These are phyloP conservation scores for Sanderia malayensis DNA, from an alignment of 30 jellyfish, hydroid and myxozoan genomes.

Conservation along the genomic window DNA sequence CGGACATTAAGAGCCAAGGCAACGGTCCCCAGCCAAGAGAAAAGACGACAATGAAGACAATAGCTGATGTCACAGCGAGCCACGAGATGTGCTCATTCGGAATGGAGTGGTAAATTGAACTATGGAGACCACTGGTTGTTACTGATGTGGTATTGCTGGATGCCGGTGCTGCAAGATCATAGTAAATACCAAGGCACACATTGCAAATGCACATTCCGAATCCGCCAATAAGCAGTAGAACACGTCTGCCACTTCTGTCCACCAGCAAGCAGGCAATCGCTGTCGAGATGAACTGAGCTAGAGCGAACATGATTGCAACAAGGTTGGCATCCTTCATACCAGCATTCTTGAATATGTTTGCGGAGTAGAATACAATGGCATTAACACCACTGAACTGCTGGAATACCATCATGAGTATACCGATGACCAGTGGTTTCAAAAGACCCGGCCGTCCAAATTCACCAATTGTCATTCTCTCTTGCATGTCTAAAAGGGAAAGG, in stretches of 20 bases:
- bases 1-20: constrained; percentile 99
- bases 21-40: constrained; percentile 98
- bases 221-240: constrained; percentile 82
- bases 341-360: constrained; percentile 73
- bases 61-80: constrained; percentile 71
- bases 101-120: constrained; percentile 56
- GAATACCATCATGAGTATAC: constrained; percentile 84
- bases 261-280: constrained; percentile 91
- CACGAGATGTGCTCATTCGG: constrained; percentile 64
- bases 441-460: constrained; percentile 76
- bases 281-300: constrained; percentile 81
- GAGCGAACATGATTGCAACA: constrained; percentile 64
- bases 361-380: constrained; percentile 81
- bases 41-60: constrained; percentile 62
- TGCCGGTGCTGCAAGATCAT: constrained; percentile 54
- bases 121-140: background rate
- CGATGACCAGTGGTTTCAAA: constrained; percentile 69
- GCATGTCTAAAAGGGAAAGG: constrained; percentile 66
- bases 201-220: constrained; percentile 83
- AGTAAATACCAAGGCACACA: constrained; percentile 74
- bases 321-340: constrained; percentile 57
- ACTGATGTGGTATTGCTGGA: constrained; percentile 10
- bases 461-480: constrained; percentile 69
- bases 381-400: constrained; percentile 95
- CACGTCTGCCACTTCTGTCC: constrained; percentile 88